Percentiles rank a stretch among this genome's conserved stretches.
These are phyloP conservation scores for Andrena hattorfiana DNA, from an alignment of 2,888 invertebrate species.

Conservation along the genomic window DNA sequence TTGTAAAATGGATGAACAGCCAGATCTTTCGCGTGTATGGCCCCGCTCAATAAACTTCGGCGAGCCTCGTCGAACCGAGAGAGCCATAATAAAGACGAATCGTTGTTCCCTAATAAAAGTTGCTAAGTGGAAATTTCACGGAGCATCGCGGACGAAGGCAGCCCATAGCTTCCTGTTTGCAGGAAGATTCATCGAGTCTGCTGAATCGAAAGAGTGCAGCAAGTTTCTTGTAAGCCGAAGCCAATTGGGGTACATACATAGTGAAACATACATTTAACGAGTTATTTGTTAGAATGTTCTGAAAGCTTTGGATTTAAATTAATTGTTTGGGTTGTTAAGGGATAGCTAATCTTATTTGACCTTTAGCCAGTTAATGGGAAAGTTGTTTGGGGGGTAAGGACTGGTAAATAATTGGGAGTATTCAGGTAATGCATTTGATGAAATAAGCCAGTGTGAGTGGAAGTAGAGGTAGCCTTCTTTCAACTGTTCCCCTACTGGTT, in stretches of 20 bases:
- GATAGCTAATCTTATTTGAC: no score
- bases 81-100: slow-evolving; percentile 49
- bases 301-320: no score
- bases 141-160: slow-evolving; percentile 5
- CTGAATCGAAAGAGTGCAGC: neutral
- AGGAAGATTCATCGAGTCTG: slow-evolving; percentile 8
- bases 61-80: slow-evolving; percentile 22
- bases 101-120: slow-evolving; percentile 26
- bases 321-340: no score
- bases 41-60: slow-evolving; percentile 42
- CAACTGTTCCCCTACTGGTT: neutral
- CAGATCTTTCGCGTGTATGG: slow-evolving; percentile 26
- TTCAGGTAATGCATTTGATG: neutral
- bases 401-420: neutral
- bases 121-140: slow-evolving; percentile 36
- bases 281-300: no score
- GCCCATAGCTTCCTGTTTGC: neutral
- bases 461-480: neutral
- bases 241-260: neutral
- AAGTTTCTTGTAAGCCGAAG: neutral
- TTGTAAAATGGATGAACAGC: slow-evolving; percentile 53
- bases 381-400: no score
- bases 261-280: no score
- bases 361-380: no score
- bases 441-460: neutral